phyloP scores from a whole-genome alignment of 2,888 invertebrate species.

The Trichogramma dendrolimi region DNA sequence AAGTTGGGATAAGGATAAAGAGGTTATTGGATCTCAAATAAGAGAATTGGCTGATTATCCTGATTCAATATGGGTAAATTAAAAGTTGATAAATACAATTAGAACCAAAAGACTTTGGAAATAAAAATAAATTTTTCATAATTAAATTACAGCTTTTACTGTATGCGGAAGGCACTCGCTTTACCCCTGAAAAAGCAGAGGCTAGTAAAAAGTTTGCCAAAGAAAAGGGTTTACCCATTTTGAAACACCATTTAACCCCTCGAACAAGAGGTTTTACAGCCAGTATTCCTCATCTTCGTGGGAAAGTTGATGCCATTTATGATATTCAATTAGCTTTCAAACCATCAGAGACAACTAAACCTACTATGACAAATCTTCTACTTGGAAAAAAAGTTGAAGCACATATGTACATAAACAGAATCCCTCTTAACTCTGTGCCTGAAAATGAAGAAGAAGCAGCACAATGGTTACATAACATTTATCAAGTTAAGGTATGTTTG shows the following conservation, averaged over 20 bases:
- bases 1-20: slow-evolving; percentile 85
- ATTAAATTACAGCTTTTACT: slow-evolving; percentile 66
- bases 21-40: slow-evolving; percentile 75
- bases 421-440: slow-evolving; percentile 77
- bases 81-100: neutral
- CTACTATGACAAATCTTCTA: slow-evolving; percentile 75
- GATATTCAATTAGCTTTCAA: slow-evolving; percentile 76
- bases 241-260: slow-evolving; percentile 90
- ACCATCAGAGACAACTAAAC: slow-evolving; percentile 62
- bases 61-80: slow-evolving; percentile 79
- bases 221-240: slow-evolving; percentile 75
- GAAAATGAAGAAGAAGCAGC: slow-evolving; percentile 70
- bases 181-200: slow-evolving; percentile 80
- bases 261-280: slow-evolving; percentile 91
- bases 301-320: slow-evolving; percentile 77
- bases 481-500: slow-evolving; percentile 69
- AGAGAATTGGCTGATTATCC: slow-evolving; percentile 81
- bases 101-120: neutral
- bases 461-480: slow-evolving; percentile 78
- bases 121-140: slow-evolving; percentile 1
- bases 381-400: slow-evolving; percentile 69
- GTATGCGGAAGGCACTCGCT: slow-evolving; percentile 91
- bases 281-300: slow-evolving; percentile 76
- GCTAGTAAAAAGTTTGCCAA: slow-evolving; percentile 82
- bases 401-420: slow-evolving; percentile 74